These are phyloP conservation scores for Pimpla rufipes DNA, from an alignment of 2,888 invertebrate species.

Conservation along the genomic window DNA sequence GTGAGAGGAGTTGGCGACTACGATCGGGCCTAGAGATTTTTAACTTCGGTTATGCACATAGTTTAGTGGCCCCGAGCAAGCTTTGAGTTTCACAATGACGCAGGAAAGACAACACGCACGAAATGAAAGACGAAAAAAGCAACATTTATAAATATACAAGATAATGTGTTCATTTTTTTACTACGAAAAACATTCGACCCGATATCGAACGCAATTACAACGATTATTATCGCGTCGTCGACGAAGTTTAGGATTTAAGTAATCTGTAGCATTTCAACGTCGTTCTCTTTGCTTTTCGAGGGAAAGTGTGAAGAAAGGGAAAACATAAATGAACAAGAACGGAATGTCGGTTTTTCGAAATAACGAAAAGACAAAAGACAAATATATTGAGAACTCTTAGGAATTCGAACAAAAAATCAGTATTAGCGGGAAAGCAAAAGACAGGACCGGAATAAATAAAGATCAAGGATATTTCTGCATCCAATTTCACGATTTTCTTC, in stretches of 20 bases:
- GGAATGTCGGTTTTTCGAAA: conserved; percentile 11
- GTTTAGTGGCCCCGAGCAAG: conserved; percentile 38
- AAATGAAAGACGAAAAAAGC: conserved; percentile 34
- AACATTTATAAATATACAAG: conserved; percentile 57
- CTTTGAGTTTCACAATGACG: conserved; percentile 56
- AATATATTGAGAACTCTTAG: background rate
- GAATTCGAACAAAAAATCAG: background rate
- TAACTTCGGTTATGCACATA: conserved; percentile 36
- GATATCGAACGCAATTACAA: conserved; percentile 56
- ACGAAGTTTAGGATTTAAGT: conserved; percentile 58
- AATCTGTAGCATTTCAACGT: conserved; percentile 32
- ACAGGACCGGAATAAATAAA: background rate
- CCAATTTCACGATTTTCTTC: background rate
- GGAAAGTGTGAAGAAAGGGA: background rate
- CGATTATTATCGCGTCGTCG: conserved; percentile 52
- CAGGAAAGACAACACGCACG: conserved; percentile 25
- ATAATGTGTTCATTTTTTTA: conserved; percentile 70
- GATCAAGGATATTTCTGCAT: background rate
- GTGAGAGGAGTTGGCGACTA: conserved; percentile 1
- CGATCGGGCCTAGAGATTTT: conserved; percentile 65
- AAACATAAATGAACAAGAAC: conserved; percentile 4
- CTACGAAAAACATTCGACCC: conserved; percentile 59
- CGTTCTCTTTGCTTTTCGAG: conserved; percentile 28
- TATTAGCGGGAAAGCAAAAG: background rate
- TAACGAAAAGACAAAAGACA: background rate